phyloP scores from a whole-genome alignment of 2,113 vertebrate species.

The Alectura lathami region DNA sequence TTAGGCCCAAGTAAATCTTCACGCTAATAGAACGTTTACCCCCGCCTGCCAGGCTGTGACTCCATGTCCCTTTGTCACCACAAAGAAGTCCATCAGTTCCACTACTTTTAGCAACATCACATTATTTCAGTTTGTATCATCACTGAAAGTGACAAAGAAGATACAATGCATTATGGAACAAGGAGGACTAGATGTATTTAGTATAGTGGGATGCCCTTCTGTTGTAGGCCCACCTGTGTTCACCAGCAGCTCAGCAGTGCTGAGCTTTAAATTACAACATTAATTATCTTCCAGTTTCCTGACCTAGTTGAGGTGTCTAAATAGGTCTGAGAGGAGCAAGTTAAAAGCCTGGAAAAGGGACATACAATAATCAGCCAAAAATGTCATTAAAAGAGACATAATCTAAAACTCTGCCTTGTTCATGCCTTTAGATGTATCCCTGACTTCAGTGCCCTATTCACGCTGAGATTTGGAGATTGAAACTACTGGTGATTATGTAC shows the following conservation, averaged over 20 bases:
- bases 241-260: neutral
- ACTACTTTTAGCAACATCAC: neutral
- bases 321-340: neutral
- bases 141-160: neutral
- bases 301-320: neutral
- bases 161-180: neutral
- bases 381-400: rapidly evolving
- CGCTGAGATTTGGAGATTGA: neutral
- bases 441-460: neutral
- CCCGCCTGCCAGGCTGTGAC: neutral
- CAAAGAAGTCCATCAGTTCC: neutral
- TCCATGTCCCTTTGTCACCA: neutral
- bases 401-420: neutral
- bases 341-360: neutral
- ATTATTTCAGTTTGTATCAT: neutral
- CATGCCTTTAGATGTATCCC: neutral
- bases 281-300: neutral
- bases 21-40: neutral
- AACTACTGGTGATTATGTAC: neutral
- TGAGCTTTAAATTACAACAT: neutral
- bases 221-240: neutral
- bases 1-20: neutral
- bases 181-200: neutral
- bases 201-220: neutral
- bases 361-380: neutral